Conservation (phyloP, 1,140 invertebrate genomes). For the Danaus melanippus region DNA sequence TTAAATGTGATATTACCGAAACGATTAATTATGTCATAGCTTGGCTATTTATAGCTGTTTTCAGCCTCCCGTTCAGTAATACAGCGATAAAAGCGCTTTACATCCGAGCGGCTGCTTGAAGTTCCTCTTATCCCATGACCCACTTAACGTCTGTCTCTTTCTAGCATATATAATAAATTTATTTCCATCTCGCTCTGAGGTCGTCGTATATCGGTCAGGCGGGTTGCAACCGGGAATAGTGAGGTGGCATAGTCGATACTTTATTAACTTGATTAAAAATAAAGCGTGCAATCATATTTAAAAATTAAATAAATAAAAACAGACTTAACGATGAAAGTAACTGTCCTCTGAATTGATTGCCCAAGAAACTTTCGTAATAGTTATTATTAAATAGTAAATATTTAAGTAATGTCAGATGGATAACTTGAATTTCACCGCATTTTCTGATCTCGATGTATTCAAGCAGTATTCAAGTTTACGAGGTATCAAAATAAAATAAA, state of each 20-base stretch:
- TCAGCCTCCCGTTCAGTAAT: constrained; percentile 40
- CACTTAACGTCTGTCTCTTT: constrained; percentile 46
- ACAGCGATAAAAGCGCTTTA: constrained; percentile 53
- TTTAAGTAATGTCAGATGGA: too few species aligned
- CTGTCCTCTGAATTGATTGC: too few species aligned
- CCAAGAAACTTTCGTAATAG: too few species aligned
- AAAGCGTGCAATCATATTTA: neutral
- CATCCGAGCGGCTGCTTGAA: constrained; percentile 40
- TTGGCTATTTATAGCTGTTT: constrained; percentile 56
- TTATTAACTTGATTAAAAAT: constrained; percentile 7
- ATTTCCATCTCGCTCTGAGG: constrained; percentile 48
- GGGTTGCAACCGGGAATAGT: constrained; percentile 49
- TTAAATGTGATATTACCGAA: constrained; percentile 10
- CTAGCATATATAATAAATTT: constrained; percentile 13
- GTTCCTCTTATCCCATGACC: constrained; percentile 65
- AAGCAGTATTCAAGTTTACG: too few species aligned
- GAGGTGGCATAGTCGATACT: constrained; percentile 17
- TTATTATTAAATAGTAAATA: too few species aligned
- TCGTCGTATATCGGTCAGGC: constrained; percentile 61
- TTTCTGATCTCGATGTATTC: too few species aligned
- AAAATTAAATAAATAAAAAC: constrained; percentile 4
- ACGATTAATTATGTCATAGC: constrained; percentile 34
- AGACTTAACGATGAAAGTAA: too few species aligned
- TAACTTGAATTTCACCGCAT: too few species aligned
- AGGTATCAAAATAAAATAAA: too few species aligned